phyloP scores from a whole-genome alignment of 2,888 invertebrate genomes.

The Caenorhabditis sp. region DNA sequence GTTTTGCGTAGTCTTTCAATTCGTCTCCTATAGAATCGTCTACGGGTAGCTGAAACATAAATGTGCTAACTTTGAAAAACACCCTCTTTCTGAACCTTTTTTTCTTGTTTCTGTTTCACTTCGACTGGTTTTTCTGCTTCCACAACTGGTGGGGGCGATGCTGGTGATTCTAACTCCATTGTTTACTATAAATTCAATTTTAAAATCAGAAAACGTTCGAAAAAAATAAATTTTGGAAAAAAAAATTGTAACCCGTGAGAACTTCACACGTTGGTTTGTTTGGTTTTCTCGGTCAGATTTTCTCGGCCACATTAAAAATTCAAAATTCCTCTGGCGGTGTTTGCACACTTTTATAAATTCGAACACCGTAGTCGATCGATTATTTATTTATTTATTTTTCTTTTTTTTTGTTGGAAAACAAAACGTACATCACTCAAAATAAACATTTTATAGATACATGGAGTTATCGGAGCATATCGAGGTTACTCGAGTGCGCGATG shows the following conservation, averaged over 20 bases:
- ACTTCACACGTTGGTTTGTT: background rate
- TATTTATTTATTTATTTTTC: too few species aligned
- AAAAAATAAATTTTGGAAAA: background rate
- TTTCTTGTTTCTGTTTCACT: background rate
- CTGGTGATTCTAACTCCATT: slow-evolving; percentile 1
- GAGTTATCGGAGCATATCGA: slow-evolving; percentile 67
- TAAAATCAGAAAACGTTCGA: background rate
- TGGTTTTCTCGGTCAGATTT: background rate
- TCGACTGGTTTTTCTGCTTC: background rate
- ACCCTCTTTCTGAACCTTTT: background rate
- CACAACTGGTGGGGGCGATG: background rate
- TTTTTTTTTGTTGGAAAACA: too few species aligned
- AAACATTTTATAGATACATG: slow-evolving; percentile 40
- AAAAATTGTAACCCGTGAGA: background rate
- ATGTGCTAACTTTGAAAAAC: too few species aligned
- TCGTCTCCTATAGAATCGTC: background rate
- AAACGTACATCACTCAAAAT: too few species aligned
- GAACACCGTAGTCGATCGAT: too few species aligned
- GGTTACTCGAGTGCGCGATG: slow-evolving; percentile 63
- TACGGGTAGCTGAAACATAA: too few species aligned
- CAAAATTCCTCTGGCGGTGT: too few species aligned
- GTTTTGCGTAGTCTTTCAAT: background rate
- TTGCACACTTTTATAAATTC: too few species aligned
- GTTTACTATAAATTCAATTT: background rate
- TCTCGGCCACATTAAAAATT: background rate